Conservation (phyloP, 1,140 invertebrate genomes). For the Pemphigus obesinymphae region DNA sequence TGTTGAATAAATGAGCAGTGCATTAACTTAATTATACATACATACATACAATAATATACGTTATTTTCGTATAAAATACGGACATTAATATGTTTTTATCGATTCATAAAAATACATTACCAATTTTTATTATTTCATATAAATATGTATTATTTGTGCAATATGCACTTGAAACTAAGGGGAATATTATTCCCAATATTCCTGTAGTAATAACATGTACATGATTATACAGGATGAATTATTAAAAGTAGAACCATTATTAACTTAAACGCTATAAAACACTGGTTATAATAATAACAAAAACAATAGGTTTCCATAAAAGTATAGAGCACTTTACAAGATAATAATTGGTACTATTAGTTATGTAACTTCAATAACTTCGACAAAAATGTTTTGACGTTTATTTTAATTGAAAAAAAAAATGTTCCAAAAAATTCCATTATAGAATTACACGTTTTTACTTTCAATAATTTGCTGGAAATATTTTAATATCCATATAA, state of each 20-base stretch:
- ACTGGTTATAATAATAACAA: neutral
- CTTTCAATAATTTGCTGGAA: too few relatives aligned
- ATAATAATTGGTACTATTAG: neutral
- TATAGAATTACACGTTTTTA: too few relatives aligned
- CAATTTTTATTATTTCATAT: neutral
- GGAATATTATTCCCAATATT: neutral
- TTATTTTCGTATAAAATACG: neutral
- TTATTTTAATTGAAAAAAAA: too few relatives aligned
- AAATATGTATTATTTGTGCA: neutral
- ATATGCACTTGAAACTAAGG: neutral
- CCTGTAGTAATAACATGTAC: neutral
- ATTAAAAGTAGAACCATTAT: neutral
- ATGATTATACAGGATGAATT: neutral
- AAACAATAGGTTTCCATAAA: neutral
- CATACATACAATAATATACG: neutral
- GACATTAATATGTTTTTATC: neutral
- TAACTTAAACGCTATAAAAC: neutral
- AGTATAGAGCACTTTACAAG: neutral
- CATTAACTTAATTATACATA: conserved; percentile 7
- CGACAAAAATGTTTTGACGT: neutral
- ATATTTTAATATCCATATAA: too few relatives aligned
- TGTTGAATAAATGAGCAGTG: neutral
- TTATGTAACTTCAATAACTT: neutral
- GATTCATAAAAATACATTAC: conserved; percentile 2
- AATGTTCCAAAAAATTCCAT: too few relatives aligned